Percentiles rank a stretch among this genome's conserved stretches.
Evolutionary conservation across 2,888 invertebrate species (phyloP).

Genomic region (Apodemia mormo): DNA sequence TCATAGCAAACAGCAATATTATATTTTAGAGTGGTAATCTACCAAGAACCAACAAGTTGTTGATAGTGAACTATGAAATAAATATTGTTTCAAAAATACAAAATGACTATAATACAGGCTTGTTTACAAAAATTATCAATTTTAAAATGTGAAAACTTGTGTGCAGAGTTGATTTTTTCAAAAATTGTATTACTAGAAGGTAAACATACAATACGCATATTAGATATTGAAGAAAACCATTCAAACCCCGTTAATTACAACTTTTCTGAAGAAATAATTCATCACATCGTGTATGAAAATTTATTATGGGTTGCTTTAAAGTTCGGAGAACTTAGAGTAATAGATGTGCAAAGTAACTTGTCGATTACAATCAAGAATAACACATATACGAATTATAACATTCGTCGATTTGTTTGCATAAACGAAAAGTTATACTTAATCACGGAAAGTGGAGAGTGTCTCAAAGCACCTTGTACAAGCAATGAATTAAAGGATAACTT

Average conservation of each 20-base stretch:
- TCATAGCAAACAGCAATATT: too few species aligned
- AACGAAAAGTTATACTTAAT: conserved; percentile 48
- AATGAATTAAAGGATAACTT: conserved; percentile 49
- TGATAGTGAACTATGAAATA: too few species aligned
- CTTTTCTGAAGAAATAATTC: conserved; percentile 51
- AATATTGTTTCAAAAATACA: conserved; percentile 2
- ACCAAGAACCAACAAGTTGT: too few species aligned
- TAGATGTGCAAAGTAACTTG: conserved; percentile 46
- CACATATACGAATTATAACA: conserved; percentile 52
- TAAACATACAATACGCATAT: conserved; percentile 37
- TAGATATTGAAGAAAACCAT: conserved; percentile 38
- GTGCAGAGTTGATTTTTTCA: conserved; percentile 55
- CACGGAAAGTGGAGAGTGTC: conserved; percentile 63
- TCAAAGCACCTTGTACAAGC: conserved; percentile 43
- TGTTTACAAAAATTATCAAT: conserved; percentile 39
- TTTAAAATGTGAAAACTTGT: conserved; percentile 37
- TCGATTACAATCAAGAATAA: conserved; percentile 44
- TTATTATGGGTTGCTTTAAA: conserved; percentile 60
- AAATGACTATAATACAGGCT: conserved; percentile 33
- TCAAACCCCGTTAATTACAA: conserved; percentile 35
- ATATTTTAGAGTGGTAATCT: too few species aligned
- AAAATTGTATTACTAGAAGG: conserved; percentile 53
- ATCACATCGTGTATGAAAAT: conserved; percentile 49
- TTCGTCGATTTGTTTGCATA: conserved; percentile 47
- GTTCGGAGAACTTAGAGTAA: conserved; percentile 54